A percentile compares a stretch with the other conserved stretches of the same genome.
phyloP scores from a whole-genome alignment of 1,140 invertebrate species.

The Platyscapa corneri region DNA sequence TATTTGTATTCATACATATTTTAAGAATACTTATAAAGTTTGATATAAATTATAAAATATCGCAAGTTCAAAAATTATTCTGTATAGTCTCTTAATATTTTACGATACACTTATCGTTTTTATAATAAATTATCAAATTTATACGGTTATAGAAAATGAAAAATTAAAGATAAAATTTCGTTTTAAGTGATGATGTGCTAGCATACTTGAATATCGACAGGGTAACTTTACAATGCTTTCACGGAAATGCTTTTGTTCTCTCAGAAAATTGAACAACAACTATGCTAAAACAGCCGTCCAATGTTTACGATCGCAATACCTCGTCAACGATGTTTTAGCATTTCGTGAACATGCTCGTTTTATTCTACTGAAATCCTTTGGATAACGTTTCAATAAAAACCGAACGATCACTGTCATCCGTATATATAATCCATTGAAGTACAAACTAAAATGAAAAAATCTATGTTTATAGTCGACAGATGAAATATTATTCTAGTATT shows the following conservation, averaged over 20 bases:
- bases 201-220: conserved; percentile 33
- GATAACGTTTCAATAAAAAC: conserved; percentile 47
- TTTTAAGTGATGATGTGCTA: conserved; percentile 32
- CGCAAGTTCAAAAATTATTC: no score
- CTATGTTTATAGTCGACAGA: neutral
- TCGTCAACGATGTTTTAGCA: conserved; percentile 53
- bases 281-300: conserved; percentile 34
- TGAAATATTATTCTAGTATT: neutral
- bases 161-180: conserved; percentile 19
- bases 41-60: no score
- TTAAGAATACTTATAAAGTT: no score
- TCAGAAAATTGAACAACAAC: conserved; percentile 49
- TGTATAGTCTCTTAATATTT: neutral
- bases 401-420: conserved; percentile 28
- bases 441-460: conserved; percentile 38
- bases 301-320: conserved; percentile 50
- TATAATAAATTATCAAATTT: neutral
- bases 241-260: conserved; percentile 44
- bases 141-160: neutral
- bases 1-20: no score
- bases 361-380: conserved; percentile 47
- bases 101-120: neutral
- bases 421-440: neutral
- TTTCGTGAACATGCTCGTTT: conserved; percentile 43
- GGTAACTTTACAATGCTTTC: conserved; percentile 52